These are phyloP conservation scores for Anthopleura xanthogrammica DNA, from an alignment of 92 coral and sea anemone species.

Conservation along the genomic window DNA sequence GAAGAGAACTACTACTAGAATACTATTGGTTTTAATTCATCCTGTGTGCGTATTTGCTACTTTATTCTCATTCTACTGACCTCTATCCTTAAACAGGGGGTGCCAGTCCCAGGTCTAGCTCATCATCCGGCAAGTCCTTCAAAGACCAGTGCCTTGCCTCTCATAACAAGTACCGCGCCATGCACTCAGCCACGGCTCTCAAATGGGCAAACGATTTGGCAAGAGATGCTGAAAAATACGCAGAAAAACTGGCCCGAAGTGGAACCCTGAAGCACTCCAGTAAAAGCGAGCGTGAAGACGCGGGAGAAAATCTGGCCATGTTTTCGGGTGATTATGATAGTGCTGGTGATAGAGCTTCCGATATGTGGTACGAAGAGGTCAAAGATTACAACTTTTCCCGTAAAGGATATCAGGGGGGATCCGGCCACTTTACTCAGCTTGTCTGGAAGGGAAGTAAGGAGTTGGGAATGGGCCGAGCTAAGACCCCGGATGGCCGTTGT, in stretches of 20 bases:
- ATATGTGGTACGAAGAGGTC: slow-evolving; percentile 81
- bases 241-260: slow-evolving; percentile 39
- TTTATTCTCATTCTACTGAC: too few relatives aligned
- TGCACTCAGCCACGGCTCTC: slow-evolving; percentile 40
- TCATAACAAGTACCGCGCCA: slow-evolving; percentile 50
- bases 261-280: slow-evolving; percentile 39
- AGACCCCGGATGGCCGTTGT: slow-evolving; percentile 53
- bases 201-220: slow-evolving; percentile 42
- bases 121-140: slow-evolving; percentile 45
- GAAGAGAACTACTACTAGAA: too few relatives aligned
- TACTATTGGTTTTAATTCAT: too few relatives aligned
- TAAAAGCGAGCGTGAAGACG: slow-evolving; percentile 34
- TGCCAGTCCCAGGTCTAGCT: slow-evolving; percentile 35
- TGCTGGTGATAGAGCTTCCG: slow-evolving; percentile 70
- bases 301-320: slow-evolving; percentile 50
- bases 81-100: background rate
- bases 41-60: too few relatives aligned
- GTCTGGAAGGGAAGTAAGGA: slow-evolving; percentile 80
- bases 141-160: slow-evolving; percentile 32
- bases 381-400: slow-evolving; percentile 60
- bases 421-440: slow-evolving; percentile 84
- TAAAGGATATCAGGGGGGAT: slow-evolving; percentile 56
- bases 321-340: slow-evolving; percentile 46
- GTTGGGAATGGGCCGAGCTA: slow-evolving; percentile 74
- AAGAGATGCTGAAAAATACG: slow-evolving; percentile 32